Conservation (phyloP, 2,113 vertebrate genomes). For the Lamprologus tigripictilis region DNA sequence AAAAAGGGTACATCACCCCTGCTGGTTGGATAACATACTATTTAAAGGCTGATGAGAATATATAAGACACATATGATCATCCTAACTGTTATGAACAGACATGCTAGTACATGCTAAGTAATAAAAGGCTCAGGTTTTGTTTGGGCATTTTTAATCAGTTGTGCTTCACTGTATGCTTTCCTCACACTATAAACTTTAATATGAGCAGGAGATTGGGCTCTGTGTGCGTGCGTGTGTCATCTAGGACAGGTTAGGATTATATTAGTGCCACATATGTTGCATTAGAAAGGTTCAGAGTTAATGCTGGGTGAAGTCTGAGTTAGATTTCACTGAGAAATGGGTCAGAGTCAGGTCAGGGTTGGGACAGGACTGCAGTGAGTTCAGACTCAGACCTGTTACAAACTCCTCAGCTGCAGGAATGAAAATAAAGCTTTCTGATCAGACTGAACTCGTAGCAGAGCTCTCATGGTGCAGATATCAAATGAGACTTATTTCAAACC, state of each 20-base stretch:
- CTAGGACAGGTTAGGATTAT: neutral
- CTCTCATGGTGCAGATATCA: neutral
- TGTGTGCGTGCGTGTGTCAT: neutral
- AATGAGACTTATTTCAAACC: neutral
- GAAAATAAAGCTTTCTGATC: neutral
- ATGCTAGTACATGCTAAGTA: neutral
- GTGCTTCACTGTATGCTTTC: neutral
- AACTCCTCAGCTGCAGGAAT: neutral
- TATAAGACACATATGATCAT: neutral
- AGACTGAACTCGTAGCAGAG: neutral
- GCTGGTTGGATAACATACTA: neutral
- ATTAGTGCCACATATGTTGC: neutral
- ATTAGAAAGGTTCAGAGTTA: neutral
- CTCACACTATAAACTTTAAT: neutral
- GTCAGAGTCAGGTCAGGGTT: neutral
- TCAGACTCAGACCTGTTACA: neutral
- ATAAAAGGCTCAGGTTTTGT: neutral
- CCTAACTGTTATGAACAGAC: neutral
- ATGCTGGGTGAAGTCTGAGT: neutral
- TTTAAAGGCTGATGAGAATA: neutral
- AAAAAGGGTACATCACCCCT: neutral
- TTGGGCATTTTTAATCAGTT: neutral
- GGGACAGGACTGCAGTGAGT: neutral
- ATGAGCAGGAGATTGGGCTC: neutral
- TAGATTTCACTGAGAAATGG: neutral